These are phyloP conservation scores for Diabrotica balteata DNA, from an alignment of 2,888 invertebrate species.

Conservation along the genomic window DNA sequence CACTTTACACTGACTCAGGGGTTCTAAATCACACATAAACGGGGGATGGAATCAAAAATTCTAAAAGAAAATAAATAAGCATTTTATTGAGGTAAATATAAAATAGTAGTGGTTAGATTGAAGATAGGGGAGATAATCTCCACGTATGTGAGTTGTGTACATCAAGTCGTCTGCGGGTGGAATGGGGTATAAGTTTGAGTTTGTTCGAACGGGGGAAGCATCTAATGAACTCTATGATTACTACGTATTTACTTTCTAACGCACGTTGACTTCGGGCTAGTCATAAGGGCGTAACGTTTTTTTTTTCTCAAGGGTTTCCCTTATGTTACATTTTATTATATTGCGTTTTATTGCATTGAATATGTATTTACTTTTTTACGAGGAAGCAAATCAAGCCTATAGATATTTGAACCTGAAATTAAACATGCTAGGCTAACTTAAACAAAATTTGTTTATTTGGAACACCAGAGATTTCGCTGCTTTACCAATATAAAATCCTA, in stretches of 20 bases:
- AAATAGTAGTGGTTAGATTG: slow-evolving; percentile 40
- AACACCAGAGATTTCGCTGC: too few species aligned
- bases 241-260: slow-evolving; percentile 58
- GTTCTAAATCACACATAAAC: slow-evolving; percentile 4
- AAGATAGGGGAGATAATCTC: slow-evolving; percentile 42
- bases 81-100: slow-evolving; percentile 42
- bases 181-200: slow-evolving; percentile 43
- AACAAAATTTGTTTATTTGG: too few species aligned
- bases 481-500: too few species aligned
- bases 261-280: slow-evolving; percentile 49
- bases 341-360: too few species aligned
- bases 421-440: too few species aligned
- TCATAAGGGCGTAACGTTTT: slow-evolving; percentile 18
- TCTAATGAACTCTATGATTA: slow-evolving; percentile 60
- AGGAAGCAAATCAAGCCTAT: too few species aligned
- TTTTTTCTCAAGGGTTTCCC: slow-evolving; percentile 1
- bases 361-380: too few species aligned
- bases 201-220: slow-evolving; percentile 49
- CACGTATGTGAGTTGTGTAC: slow-evolving; percentile 34
- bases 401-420: too few species aligned
- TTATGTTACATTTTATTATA: too few species aligned
- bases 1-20: slow-evolving; percentile 1
- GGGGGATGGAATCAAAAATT: slow-evolving; percentile 21
- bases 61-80: slow-evolving; percentile 31
- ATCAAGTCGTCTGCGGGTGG: slow-evolving; percentile 20